A percentile compares a stretch with the other conserved stretches of the same genome.
These are phyloP conservation scores for Campylomormyrus tamandua DNA, from an alignment of 2,113 vertebrate genomes.

Conservation along the genomic window DNA sequence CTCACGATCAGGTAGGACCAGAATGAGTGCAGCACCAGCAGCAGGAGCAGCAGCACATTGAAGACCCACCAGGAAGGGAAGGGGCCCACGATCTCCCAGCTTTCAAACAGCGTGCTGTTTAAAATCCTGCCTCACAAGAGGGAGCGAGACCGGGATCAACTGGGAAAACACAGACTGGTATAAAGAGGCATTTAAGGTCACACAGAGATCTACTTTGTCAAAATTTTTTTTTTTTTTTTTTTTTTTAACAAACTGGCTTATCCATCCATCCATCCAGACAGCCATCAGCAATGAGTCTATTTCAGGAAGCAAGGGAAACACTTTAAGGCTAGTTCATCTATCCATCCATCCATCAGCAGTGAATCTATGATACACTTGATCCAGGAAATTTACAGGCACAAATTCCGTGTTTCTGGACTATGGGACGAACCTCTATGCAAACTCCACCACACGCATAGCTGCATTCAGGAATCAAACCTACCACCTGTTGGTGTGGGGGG, in stretches of 20 bases:
- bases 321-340: background rate
- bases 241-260: no score
- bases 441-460: background rate
- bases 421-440: background rate
- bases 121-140: conserved; percentile 71
- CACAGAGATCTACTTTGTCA: background rate
- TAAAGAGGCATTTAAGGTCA: background rate
- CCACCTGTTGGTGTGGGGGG: background rate
- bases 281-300: background rate
- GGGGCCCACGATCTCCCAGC: conserved; percentile 91
- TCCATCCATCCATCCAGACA: no score
- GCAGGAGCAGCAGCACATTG: conserved; percentile 75
- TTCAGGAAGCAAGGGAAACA: background rate
- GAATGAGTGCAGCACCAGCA: conserved; percentile 84
- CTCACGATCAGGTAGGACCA: conserved; percentile 95
- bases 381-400: background rate
- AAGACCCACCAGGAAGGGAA: conserved; percentile 94
- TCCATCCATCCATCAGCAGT: background rate
- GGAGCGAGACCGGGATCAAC: conserved; percentile 6
- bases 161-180: background rate
- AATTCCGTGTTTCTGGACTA: background rate
- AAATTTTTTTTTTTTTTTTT: background rate
- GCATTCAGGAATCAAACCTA: background rate
- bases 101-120: conserved; percentile 87
- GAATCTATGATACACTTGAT: background rate